Evolutionary conservation across 1,140 invertebrate genomes (phyloP), one percentile per base, ranked within the genome.

Genomic region (Tenebrio molitor): DNA sequence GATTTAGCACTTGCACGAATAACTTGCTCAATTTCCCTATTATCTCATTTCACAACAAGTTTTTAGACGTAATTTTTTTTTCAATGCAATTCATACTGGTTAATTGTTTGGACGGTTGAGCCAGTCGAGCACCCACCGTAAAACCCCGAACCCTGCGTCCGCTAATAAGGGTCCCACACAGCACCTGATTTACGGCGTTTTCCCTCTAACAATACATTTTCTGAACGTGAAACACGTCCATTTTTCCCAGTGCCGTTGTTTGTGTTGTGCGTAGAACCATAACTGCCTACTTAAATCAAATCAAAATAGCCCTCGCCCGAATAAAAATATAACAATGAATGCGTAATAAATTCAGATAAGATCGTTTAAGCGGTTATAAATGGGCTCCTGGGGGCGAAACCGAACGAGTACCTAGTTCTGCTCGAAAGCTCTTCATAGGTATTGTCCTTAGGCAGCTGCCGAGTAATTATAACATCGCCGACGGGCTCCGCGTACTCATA

Each of bases 391-490:
- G 64, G 46, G 72, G 72, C 67, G 53, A 71, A 67, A 71, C 42
- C 63, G 63, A 65, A 66, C 72, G 53, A 74, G 66, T 66, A 66
- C 62, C 50, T 70, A 63, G 73, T 62, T 67, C 50, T 53, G 46
- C 34, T 70, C 39, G 53, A 72, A 65, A 74, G 73, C 69, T 46
- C 69, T 74, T 74, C 53, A 67, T 74, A 64, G 67, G 69, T 72
- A 74, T 74, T 74, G 73, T 74, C 73, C 73, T 64, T 14, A 63
- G 69, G 73, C 73, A 74, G 73, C 69, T 74, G 73, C 14, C 44
- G 73, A 74, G 73, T 74, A 74, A 74, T 74, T 74, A 74, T 74
- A 74, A 74, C 69, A 72, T 72, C 21, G 73, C 73, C 63, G 42
- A 19, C 12, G 34, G 69, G 23, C 34, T 36, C 42, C 34, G 23